phyloP scores from a whole-genome alignment of 2,888 invertebrate genomes.

The Esperia sulphurella region DNA sequence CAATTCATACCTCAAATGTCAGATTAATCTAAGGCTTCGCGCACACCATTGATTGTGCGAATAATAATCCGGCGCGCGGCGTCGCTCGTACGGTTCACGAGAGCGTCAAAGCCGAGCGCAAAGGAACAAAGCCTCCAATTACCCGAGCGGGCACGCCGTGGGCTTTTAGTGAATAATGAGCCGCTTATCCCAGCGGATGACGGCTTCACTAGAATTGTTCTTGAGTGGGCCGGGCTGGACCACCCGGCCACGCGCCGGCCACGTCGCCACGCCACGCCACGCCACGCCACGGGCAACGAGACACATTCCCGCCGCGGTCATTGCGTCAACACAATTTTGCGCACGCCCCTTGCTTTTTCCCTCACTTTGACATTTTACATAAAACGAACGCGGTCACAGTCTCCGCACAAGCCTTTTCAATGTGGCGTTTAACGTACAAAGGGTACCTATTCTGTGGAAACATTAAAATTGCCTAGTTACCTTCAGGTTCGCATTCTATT shows the following conservation, averaged over 20 bases:
- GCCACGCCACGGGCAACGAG: not conserved
- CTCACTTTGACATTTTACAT: slow-evolving; percentile 69
- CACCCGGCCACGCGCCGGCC: slow-evolving; percentile 36
- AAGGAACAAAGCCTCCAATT: slow-evolving; percentile 77
- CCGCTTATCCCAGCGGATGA: slow-evolving; percentile 70
- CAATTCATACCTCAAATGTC: slow-evolving; percentile 62
- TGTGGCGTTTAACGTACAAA: slow-evolving; percentile 13
- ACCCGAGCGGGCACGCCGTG: slow-evolving; percentile 72
- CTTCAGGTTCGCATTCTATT: too few species aligned
- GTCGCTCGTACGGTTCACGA: slow-evolving; percentile 50
- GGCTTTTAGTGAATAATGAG: slow-evolving; percentile 78
- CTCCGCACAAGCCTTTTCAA: slow-evolving; percentile 55
- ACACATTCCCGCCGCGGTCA: slow-evolving; percentile 16
- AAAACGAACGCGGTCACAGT: slow-evolving; percentile 59
- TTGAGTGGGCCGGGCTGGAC: slow-evolving; percentile 54
- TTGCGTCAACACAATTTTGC: slow-evolving; percentile 60
- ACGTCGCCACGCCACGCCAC: slow-evolving; percentile 15
- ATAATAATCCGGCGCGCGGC: slow-evolving; percentile 53
- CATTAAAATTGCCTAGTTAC: too few species aligned
- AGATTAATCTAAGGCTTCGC: slow-evolving; percentile 60
- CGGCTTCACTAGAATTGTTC: slow-evolving; percentile 68
- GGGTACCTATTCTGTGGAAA: not conserved
- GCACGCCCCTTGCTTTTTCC: slow-evolving; percentile 44
- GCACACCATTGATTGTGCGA: slow-evolving; percentile 67
- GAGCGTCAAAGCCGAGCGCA: slow-evolving; percentile 66